Percentiles rank a stretch among this genome's conserved stretches.
phyloP scores from a whole-genome alignment of 2,797 vertebrate species.

The Sibirionetta formosa region DNA sequence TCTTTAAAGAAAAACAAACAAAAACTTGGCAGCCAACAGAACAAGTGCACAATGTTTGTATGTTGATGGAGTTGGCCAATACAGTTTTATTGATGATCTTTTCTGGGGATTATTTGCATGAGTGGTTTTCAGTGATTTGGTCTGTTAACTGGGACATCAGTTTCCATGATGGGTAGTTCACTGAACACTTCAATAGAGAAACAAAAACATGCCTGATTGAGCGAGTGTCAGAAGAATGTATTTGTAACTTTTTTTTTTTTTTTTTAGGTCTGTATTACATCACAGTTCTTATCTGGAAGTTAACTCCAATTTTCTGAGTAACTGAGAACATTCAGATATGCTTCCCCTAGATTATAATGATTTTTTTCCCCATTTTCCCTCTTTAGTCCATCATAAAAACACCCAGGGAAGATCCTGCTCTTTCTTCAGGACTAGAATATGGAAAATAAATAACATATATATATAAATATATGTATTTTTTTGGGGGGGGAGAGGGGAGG shows the following conservation, averaged over 20 bases:
- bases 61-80: neutral
- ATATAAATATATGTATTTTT: neutral
- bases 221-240: neutral
- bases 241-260: neutral
- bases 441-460: neutral
- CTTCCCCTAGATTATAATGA: neutral
- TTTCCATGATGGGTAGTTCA: neutral
- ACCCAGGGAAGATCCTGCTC: fast-evolving
- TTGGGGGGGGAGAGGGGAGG: neutral
- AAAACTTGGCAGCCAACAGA: neutral
- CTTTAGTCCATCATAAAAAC: neutral
- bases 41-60: fast-evolving
- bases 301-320: neutral
- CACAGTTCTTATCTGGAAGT: neutral
- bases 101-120: neutral
- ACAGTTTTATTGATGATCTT: neutral
- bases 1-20: neutral
- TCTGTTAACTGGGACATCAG: neutral
- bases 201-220: neutral
- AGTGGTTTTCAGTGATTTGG: neutral
- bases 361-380: neutral
- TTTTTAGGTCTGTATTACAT: neutral
- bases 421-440: neutral
- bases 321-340: neutral
- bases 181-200: neutral